A percentile compares a stretch with the other conserved stretches of the same genome.
phyloP scores from a whole-genome alignment of 2,888 invertebrate species.

The Mythimna ferrago region DNA sequence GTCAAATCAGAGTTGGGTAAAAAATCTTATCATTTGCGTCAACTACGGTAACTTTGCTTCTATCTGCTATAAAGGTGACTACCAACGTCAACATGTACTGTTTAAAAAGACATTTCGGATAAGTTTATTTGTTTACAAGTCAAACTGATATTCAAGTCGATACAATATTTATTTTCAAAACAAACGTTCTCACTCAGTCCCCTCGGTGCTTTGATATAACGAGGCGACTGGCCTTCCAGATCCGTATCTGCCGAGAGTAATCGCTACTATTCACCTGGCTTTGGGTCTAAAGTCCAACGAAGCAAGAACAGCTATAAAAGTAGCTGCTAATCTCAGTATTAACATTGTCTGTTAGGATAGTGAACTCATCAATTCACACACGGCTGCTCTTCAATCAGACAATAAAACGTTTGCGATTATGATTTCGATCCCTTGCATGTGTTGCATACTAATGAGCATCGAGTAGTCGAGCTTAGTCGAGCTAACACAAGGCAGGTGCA shows the following conservation, averaged over 20 bases:
- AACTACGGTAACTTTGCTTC: slow-evolving; percentile 15
- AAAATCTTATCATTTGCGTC: slow-evolving; percentile 2
- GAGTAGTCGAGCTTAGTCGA: neutral
- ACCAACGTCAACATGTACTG: neutral
- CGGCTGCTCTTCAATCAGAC: slow-evolving; percentile 52
- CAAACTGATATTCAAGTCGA: neutral
- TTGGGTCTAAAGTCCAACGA: slow-evolving; percentile 15
- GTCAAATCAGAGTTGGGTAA: neutral
- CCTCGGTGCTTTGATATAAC: slow-evolving; percentile 3
- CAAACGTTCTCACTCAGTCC: neutral
- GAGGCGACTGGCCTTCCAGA: slow-evolving; percentile 6
- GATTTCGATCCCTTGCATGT: slow-evolving; percentile 49
- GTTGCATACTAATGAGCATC: slow-evolving; percentile 50
- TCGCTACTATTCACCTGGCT: slow-evolving; percentile 13
- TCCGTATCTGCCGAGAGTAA: slow-evolving; percentile 8
- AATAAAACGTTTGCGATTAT: slow-evolving; percentile 59
- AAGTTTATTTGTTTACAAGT: slow-evolving; percentile 7
- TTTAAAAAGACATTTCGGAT: slow-evolving; percentile 13
- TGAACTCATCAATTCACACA: slow-evolving; percentile 54
- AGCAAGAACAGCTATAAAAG: slow-evolving; percentile 21
- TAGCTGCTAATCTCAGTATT: slow-evolving; percentile 22
- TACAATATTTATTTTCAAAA: slow-evolving; percentile 20
- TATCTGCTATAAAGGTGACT: slow-evolving; percentile 19
- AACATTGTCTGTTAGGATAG: slow-evolving; percentile 46
- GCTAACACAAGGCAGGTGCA: slow-evolving; percentile 54